Percentiles rank a stretch among this genome's conserved stretches.
phyloP scores from a whole-genome alignment of 2,797 vertebrate species.

The Sorex maritimensis region DNA sequence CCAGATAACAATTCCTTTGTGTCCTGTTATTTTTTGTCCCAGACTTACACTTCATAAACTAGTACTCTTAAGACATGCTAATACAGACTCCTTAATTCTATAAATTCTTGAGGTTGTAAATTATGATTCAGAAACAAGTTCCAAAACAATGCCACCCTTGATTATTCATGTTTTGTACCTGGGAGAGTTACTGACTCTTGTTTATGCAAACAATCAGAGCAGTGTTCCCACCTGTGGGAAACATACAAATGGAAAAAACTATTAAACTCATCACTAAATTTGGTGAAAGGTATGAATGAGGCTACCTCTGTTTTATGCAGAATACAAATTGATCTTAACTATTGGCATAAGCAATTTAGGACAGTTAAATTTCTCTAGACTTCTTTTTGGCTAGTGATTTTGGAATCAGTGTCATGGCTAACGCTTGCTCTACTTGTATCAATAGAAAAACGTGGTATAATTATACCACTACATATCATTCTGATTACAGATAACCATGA shows the following conservation, averaged over 20 bases:
- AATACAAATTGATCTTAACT: constrained; percentile 16
- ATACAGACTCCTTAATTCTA: constrained; percentile 26
- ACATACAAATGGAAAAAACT: constrained; percentile 11
- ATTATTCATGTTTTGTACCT: constrained; percentile 49
- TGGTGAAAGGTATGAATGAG: constrained; percentile 57
- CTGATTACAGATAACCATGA: neutral
- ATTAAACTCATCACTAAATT: constrained; percentile 34
- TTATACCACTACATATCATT: neutral
- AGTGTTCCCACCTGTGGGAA: constrained; percentile 58
- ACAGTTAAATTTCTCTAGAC: neutral
- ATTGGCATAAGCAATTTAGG: neutral
- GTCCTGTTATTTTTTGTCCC: neutral
- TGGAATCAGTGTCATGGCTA: neutral
- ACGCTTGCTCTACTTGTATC: constrained; percentile 1
- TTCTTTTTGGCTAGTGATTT: constrained; percentile 6
- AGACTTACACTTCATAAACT: neutral
- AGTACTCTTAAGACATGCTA: constrained; percentile 30
- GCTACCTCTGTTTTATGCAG: constrained; percentile 1
- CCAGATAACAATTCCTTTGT: neutral
- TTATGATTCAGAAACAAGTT: constrained; percentile 48
- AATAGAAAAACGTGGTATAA: neutral
- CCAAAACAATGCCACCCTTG: constrained; percentile 63
- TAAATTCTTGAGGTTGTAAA: constrained; percentile 56
- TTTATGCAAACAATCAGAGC: constrained; percentile 65
- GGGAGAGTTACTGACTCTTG: constrained; percentile 60